These are phyloP conservation scores for Fringilla coelebs DNA, from an alignment of 2,797 vertebrate species.

Conservation along the genomic window DNA sequence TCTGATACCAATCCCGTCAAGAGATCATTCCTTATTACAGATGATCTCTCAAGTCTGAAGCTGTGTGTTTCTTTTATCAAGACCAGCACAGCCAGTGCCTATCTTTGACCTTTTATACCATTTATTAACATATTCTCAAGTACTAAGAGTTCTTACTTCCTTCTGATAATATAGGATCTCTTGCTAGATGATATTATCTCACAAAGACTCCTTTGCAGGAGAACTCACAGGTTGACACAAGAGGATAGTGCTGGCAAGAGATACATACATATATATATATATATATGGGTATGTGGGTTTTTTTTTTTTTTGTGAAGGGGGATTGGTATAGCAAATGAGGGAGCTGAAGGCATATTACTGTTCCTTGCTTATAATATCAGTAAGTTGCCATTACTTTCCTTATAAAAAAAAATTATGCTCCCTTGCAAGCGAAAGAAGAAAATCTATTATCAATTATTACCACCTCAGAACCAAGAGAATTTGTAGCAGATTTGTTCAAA, in stretches of 20 bases:
- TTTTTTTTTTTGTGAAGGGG: neutral
- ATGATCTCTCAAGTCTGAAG: neutral
- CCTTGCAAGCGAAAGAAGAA: neutral
- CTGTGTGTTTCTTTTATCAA: neutral
- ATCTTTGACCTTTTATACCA: neutral
- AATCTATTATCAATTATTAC: neutral
- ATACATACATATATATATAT: rapidly evolving
- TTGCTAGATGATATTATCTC: neutral
- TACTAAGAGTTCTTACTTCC: neutral
- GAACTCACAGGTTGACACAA: neutral
- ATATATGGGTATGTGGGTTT: neutral
- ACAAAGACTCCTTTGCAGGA: neutral
- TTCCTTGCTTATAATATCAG: neutral
- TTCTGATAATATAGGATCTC: neutral
- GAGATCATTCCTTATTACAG: neutral
- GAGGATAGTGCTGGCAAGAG: neutral
- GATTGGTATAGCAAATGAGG: neutral
- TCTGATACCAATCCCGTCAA: neutral
- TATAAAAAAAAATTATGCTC: neutral
- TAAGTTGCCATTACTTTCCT: neutral
- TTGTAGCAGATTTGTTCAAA: neutral
- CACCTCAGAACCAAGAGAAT: neutral
- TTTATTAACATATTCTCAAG: neutral
- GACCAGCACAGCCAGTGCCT: neutral
- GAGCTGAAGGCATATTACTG: neutral